phyloP scores from a whole-genome alignment of 2,113 vertebrate species.

The Pongo pygmaeus region DNA sequence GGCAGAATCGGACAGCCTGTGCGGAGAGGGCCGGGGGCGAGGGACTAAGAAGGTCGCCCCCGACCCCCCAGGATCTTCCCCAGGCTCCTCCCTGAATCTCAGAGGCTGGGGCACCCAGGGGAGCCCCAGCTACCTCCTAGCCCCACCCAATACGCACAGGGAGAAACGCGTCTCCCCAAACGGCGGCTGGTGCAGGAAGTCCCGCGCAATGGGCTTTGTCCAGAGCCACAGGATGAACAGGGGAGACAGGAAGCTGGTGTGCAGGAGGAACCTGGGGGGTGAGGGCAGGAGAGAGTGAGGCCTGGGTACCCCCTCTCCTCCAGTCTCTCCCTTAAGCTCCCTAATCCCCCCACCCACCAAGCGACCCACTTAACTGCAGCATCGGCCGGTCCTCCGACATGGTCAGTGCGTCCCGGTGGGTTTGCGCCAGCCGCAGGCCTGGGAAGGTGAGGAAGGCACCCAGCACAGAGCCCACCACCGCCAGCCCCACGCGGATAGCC shows the following conservation, averaged over 20 bases:
- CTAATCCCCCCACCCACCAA: too few relatives aligned
- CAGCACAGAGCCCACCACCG: slow-evolving; percentile 89
- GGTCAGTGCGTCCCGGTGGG: slow-evolving; percentile 91
- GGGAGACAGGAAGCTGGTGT: slow-evolving; percentile 92
- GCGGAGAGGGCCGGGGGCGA: background rate
- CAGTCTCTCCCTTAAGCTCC: too few relatives aligned
- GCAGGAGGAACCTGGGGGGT: slow-evolving; percentile 88
- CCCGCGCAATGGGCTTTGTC: slow-evolving; percentile 93
- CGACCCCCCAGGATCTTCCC: background rate
- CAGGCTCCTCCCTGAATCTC: background rate
- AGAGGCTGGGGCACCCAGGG: background rate
- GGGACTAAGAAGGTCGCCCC: background rate
- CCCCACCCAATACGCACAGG: slow-evolving; percentile 85
- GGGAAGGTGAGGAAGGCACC: slow-evolving; percentile 95
- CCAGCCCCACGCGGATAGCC: slow-evolving; percentile 89
- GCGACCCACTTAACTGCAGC: slow-evolving; percentile 86
- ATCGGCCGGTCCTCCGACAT: slow-evolving; percentile 88
- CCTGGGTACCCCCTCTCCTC: background rate
- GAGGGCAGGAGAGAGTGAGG: background rate
- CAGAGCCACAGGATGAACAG: slow-evolving; percentile 91
- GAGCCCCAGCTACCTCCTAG: background rate
- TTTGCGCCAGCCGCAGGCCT: slow-evolving; percentile 95
- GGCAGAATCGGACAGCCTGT: slow-evolving; percentile 87
- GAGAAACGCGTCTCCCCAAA: slow-evolving; percentile 86
- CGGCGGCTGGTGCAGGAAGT: slow-evolving; percentile 91